Evolutionary conservation across 2,888 invertebrate genomes (phyloP).

Genomic region (Andrena hattorfiana): DNA sequence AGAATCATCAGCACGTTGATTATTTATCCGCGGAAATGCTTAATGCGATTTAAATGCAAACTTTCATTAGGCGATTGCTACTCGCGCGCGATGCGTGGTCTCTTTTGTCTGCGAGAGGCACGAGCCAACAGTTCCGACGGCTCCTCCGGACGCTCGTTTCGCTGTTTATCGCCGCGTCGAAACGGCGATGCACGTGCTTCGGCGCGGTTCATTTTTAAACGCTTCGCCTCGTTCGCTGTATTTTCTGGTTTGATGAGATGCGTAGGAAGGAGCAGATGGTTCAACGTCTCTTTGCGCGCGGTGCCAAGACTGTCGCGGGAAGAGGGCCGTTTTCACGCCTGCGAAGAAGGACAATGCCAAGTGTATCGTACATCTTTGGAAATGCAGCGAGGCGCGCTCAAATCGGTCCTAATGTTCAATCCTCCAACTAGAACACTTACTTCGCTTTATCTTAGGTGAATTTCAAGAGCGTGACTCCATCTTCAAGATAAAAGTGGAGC

Average conservation of each 20-base stretch:
- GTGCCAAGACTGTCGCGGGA: background rate
- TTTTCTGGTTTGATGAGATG: background rate
- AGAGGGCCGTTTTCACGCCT: background rate
- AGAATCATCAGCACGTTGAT: too few species aligned
- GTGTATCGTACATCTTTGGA: too few species aligned
- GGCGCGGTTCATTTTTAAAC: constrained; percentile 11
- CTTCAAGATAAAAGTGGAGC: too few species aligned
- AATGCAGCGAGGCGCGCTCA: too few species aligned
- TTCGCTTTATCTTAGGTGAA: too few species aligned
- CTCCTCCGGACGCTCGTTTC: constrained; percentile 65
- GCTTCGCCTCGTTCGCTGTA: constrained; percentile 11
- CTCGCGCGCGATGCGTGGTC: constrained; percentile 7
- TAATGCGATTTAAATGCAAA: background rate
- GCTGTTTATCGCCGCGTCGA: constrained; percentile 51
- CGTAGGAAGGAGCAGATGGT: background rate
- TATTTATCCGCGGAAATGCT: too few species aligned
- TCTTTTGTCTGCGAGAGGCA: constrained; percentile 63
- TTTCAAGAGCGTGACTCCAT: too few species aligned
- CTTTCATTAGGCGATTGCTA: constrained; percentile 21
- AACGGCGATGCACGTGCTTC: constrained; percentile 32
- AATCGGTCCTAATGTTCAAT: too few species aligned
- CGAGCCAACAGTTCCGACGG: constrained; percentile 72
- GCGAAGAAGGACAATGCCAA: too few species aligned
- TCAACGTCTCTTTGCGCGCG: background rate
- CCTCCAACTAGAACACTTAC: too few species aligned